Evolutionary conservation across 2,888 invertebrate genomes (phyloP), one percentile per base, ranked within the genome.

Genomic region (Neoitamus cyanurus): DNA sequence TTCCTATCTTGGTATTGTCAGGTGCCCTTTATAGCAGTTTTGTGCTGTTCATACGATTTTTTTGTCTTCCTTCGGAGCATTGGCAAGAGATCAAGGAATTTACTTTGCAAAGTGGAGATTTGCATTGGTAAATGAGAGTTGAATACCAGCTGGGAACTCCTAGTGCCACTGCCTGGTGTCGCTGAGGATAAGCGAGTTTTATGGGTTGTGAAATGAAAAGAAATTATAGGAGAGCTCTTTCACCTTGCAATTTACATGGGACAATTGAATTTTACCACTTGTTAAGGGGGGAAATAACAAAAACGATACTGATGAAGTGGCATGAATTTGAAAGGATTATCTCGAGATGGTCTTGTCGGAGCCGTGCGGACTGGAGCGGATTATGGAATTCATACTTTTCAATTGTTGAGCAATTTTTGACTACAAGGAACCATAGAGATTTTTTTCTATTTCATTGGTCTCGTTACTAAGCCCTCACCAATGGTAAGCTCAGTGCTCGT

Each of bases 1-100:
- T 58, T 58, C 58, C 37, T 75, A 75, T 75, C 75, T 75, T 75
- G 42, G 42, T 30, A 75, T 75, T 75, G 75, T 75, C 75, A 75
- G 75, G 75, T 75, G 75, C 42, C 42, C 42, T 75, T 75, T 75
- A 75, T 46, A 75, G 42, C 37, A 37, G 20, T 75, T 75, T 75
- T 75, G 42, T 37, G 28, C 75, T 75, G 37, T 42, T 75, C 75
- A 15, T 42, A 42, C 75, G 75, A 75, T 28, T 42, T 75, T 70
- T 75, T 42, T 25, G 30, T 30, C 30, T 37, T 42, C 15, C 30
- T 20, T 9, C 58, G 5, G 9, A 20, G 15, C 58, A 25, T 58
- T 58, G 9, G 25, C 58, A 1, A 58, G 58, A 75, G 42, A 75
- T 75, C 75, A 42, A 75, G 42, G 75, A 75, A 75, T 75, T 75